A percentile compares a stretch with the other conserved stretches of the same genome.
These are phyloP conservation scores for Sclerurus mexicanus DNA, from an alignment of 2,113 vertebrate genomes.

Conservation along the genomic window DNA sequence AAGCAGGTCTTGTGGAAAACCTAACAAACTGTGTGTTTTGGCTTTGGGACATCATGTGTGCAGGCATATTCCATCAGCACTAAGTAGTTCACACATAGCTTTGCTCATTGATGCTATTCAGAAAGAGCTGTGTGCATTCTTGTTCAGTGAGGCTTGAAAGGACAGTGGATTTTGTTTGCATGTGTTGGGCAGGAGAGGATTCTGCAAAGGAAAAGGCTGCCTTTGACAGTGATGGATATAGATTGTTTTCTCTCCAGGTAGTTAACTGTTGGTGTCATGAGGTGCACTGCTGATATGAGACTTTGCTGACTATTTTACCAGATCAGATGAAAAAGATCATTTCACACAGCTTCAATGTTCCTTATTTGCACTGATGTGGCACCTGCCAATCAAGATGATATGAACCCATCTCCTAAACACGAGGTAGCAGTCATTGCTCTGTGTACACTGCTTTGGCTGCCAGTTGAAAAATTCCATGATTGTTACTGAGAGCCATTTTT, in stretches of 20 bases:
- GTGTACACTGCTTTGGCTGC: neutral
- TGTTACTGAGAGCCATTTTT: neutral
- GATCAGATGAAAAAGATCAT: neutral
- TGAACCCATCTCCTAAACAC: neutral
- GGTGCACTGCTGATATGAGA: neutral
- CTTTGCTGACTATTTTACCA: neutral
- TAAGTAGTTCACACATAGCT: neutral
- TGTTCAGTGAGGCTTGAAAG: neutral
- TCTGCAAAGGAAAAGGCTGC: neutral
- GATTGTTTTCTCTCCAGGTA: neutral
- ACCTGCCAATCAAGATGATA: neutral
- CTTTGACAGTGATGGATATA: neutral
- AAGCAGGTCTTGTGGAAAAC: neutral
- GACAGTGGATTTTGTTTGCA: neutral
- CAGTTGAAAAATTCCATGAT: neutral
- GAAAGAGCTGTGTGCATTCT: neutral
- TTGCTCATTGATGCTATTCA: neutral
- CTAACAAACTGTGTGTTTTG: neutral
- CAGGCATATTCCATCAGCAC: neutral
- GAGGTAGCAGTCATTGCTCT: neutral
- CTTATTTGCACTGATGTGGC: neutral
- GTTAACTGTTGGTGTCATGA: neutral
- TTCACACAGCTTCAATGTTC: neutral
- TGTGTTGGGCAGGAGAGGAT: neutral
- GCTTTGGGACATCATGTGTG: neutral